These are phyloP conservation scores for Drosophila glabriapex DNA, from an alignment of 2,888 invertebrate genomes.

Conservation along the genomic window DNA sequence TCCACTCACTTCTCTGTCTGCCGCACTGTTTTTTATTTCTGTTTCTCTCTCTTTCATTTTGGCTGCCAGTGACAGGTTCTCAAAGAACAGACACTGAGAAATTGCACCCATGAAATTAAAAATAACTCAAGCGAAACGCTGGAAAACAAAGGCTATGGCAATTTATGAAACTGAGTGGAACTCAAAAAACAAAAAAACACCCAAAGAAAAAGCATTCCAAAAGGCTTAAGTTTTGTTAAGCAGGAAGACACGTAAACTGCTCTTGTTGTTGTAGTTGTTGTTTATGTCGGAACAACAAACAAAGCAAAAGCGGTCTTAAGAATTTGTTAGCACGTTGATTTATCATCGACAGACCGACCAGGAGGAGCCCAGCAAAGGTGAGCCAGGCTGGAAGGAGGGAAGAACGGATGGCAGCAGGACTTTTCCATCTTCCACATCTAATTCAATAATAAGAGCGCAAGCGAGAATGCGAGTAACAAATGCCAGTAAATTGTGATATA, in stretches of 20 bases:
- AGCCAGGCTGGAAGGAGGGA: conserved; percentile 13
- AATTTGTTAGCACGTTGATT: conserved; percentile 72
- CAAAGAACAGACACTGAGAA: conserved; percentile 75
- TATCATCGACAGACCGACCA: conserved; percentile 65
- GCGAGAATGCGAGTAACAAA: conserved; percentile 51
- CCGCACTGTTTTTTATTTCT: not conserved
- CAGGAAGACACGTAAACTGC: conserved; percentile 36
- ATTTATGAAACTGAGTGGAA: conserved; percentile 69
- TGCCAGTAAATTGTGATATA: conserved; percentile 77
- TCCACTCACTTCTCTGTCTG: not conserved
- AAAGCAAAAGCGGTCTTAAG: conserved; percentile 40
- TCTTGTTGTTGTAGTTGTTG: conserved; percentile 13
- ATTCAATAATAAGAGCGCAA: conserved; percentile 66
- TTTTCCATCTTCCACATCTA: conserved; percentile 42
- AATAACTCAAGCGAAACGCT: conserved; percentile 78
- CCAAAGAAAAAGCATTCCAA: conserved; percentile 31
- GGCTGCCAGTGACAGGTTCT: conserved; percentile 59
- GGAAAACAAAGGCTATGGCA: conserved; percentile 71
- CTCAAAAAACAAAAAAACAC: conserved; percentile 27
- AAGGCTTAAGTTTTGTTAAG: conserved; percentile 71
- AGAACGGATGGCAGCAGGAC: not conserved
- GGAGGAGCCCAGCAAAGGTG: conserved; percentile 26
- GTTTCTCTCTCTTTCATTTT: conserved; percentile 1
- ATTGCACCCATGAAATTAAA: conserved; percentile 78
- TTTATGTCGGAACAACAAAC: conserved; percentile 44